Evolutionary conservation across 2,797 vertebrate genomes (phyloP), one percentile per base, ranked within the genome.

Genomic region (Chelon labrosus): DNA sequence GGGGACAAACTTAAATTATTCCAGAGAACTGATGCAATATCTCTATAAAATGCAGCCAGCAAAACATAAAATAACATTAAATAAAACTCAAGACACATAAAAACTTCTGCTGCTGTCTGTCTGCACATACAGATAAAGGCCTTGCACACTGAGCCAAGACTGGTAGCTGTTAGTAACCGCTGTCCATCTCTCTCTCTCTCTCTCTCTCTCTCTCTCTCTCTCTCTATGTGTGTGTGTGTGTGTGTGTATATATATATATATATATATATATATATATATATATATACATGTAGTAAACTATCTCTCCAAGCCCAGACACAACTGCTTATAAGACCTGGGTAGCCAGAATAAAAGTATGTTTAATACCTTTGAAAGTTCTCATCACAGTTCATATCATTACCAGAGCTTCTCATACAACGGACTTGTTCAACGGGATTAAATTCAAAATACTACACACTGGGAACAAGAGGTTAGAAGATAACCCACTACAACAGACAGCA

Each of bases 1-100:
- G 52, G 89, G 82, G 81, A 83, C 67, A 79, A 68, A 82, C 57
- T 58, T 84, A 87, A 89, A 70, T 79, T 75, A 58, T 82, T 91
- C 80, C 85, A 92, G 86, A 80, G 67, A 75, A 79, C 57, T 82
- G 69, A 64, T 27, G 25, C 25, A 27, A 27, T 27, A 27, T 27
- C 25, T 27, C 25, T 27, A 85, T 63, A 63, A 80, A 85, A 80
- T 46, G 55, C 69, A 88, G 82, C 66, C 88, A 88, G 73, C 73
- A 62, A 73, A 81, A 81, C 72, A 70, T 59, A 85, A 73, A 80
- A 77, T 80, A 77, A 70, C 73, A 86, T 81, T 76, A 68, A 74
- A 81, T 63, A 47, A 62, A 65, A 56, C 75, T 62, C 60, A 22
- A 54, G 42, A 61, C 52, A 69, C 52, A 76, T 70, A 74, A 68